Percentiles rank a stretch among this genome's conserved stretches.
Evolutionary conservation across 30 jellyfish, hydroid and myxozoan genomes (phyloP).

Genomic region (Hydractinia symbiolongicarpus): DNA sequence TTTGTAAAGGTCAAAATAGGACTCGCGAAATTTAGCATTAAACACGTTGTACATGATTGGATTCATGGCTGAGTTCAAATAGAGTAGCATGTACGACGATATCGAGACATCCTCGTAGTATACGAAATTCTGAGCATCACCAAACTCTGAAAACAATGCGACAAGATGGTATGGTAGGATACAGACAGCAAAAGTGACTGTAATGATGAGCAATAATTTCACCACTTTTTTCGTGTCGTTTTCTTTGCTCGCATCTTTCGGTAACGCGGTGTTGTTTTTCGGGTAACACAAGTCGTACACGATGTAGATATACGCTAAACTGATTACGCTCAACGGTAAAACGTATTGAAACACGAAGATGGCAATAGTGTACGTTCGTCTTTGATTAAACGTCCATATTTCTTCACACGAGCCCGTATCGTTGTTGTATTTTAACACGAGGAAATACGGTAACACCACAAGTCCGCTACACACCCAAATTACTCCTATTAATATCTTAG

Average conservation of each 20-base stretch:
- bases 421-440: conserved; percentile 28
- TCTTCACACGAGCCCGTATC: conserved; percentile 8
- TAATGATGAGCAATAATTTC: conserved; percentile 61
- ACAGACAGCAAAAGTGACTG: conserved; percentile 81
- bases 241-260: conserved; percentile 42
- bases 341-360: conserved; percentile 80
- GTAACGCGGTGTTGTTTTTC: conserved; percentile 36
- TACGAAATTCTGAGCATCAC: conserved; percentile 33
- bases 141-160: conserved; percentile 48
- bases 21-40: conserved; percentile 75
- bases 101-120: conserved; percentile 37
- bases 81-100: conserved; percentile 50
- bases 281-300: conserved; percentile 51
- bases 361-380: conserved; percentile 71
- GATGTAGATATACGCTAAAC: conserved; percentile 62
- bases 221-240: conserved; percentile 84
- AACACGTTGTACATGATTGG: conserved; percentile 87
- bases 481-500: conserved; percentile 62
- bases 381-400: conserved; percentile 42
- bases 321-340: conserved; percentile 66
- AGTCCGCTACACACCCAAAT: conserved; percentile 77
- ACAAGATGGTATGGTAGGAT: conserved; percentile 85
- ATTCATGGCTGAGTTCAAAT: conserved; percentile 70
- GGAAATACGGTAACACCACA: conserved; percentile 80
- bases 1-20: conserved; percentile 57